Percentiles rank a stretch among this genome's conserved stretches.
These are phyloP conservation scores for Limnodromus scolopaceus DNA, from an alignment of 2,797 vertebrate genomes.

Conservation along the genomic window DNA sequence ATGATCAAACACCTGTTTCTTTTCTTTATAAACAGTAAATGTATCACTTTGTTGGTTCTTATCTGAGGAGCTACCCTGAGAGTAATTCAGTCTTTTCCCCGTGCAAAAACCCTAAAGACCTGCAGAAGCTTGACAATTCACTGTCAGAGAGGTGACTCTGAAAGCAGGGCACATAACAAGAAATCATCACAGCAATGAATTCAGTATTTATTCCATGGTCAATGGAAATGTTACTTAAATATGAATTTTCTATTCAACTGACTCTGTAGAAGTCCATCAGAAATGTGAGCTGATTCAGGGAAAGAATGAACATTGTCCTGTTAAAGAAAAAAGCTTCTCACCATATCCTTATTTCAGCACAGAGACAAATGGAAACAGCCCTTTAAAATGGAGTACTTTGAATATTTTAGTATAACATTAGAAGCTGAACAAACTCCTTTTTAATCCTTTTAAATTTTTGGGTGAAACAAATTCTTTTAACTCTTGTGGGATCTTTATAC, in stretches of 20 bases:
- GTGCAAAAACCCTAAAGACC: not conserved
- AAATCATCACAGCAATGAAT: not conserved
- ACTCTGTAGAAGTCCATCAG: not conserved
- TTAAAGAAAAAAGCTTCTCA: not conserved
- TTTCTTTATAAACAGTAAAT: slow-evolving; percentile 55
- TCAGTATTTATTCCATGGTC: not conserved
- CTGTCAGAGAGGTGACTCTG: not conserved
- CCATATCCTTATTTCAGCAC: not conserved
- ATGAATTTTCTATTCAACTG: not conserved
- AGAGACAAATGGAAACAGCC: not conserved
- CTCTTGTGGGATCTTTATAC: not conserved
- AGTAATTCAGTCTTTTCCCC: slow-evolving; percentile 13
- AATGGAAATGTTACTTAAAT: not conserved
- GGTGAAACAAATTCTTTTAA: not conserved
- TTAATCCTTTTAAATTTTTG: not conserved
- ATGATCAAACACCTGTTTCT: slow-evolving; percentile 57
- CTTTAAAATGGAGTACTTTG: not conserved
- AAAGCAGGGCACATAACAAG: not conserved
- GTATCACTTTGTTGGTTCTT: slow-evolving; percentile 11
- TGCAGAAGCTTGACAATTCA: not conserved
- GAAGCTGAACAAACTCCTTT: not conserved
- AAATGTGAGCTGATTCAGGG: not conserved
- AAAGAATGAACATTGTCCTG: not conserved
- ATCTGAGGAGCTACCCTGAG: slow-evolving; percentile 6
- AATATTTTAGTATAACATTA: not conserved